phyloP scores from a whole-genome alignment of 2,113 vertebrate genomes.

The Lanius collurio region DNA sequence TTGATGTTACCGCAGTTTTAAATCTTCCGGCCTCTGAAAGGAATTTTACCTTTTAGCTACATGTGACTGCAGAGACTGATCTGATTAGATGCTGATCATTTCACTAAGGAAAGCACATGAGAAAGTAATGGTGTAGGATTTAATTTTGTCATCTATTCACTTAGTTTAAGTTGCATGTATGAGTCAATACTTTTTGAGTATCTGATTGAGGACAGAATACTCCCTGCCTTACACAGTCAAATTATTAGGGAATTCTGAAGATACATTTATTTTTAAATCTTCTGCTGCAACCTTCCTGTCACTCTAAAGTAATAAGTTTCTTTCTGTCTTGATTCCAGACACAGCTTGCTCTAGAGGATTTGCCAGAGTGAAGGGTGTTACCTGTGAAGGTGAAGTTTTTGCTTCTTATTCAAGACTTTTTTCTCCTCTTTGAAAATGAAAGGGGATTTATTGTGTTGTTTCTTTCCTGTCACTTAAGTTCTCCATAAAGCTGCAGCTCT shows the following conservation, averaged over 20 bases:
- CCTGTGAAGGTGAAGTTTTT: conserved; percentile 76
- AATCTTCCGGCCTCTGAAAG: background rate
- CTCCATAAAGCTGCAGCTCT: background rate
- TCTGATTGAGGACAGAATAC: background rate
- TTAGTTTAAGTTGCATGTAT: background rate
- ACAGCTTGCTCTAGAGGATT: conserved; percentile 76
- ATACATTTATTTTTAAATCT: background rate
- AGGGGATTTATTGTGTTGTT: background rate
- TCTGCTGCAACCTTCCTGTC: background rate
- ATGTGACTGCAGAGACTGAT: background rate
- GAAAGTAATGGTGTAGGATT: background rate
- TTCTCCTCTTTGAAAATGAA: background rate
- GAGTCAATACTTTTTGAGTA: background rate
- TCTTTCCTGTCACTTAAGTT: background rate
- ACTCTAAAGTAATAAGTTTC: background rate
- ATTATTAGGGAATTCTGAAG: background rate
- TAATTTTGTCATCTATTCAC: background rate
- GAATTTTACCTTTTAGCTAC: background rate
- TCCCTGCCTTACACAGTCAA: background rate
- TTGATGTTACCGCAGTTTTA: background rate
- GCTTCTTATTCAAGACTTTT: background rate
- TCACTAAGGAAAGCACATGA: background rate
- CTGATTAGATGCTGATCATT: background rate
- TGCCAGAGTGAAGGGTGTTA: conserved; percentile 74
- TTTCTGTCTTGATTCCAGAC: conserved; percentile 62